Evolutionary conservation across 2,888 invertebrate genomes (phyloP).

Genomic region (Eilema sororculum): DNA sequence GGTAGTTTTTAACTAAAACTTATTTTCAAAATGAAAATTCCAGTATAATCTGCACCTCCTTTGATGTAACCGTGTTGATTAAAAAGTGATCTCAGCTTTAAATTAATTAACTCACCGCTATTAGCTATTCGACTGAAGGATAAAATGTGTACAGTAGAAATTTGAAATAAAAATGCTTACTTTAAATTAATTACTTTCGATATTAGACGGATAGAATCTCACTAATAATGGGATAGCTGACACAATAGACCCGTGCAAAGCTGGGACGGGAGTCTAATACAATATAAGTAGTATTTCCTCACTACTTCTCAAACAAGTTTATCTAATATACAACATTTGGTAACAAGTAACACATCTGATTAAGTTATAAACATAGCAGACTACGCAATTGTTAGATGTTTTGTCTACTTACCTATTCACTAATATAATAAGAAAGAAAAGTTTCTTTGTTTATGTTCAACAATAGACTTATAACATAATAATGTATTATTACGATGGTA

Average conservation of each 20-base stretch:
- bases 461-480: constrained; percentile 27
- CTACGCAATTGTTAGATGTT: constrained; percentile 25
- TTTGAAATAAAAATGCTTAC: constrained; percentile 1
- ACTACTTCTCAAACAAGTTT: not conserved
- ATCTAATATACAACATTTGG: not conserved
- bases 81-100: constrained; percentile 23
- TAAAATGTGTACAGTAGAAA: not conserved
- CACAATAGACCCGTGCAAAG: not conserved
- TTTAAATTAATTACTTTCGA: too few species aligned
- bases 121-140: constrained; percentile 13
- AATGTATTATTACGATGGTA: constrained; percentile 20
- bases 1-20: constrained; percentile 20
- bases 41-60: constrained; percentile 13
- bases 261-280: not conserved
- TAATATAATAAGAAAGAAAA: constrained; percentile 33
- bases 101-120: constrained; percentile 16
- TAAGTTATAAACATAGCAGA: constrained; percentile 26
- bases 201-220: not conserved
- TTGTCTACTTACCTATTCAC: constrained; percentile 31
- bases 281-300: not conserved
- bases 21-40: constrained; percentile 21
- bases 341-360: constrained; percentile 4
- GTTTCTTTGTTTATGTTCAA: constrained; percentile 39
- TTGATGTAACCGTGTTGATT: constrained; percentile 15
- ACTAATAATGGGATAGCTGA: not conserved